Evolutionary conservation across 2,113 vertebrate species (phyloP).

Genomic region (Dipodomys ordii): DNA sequence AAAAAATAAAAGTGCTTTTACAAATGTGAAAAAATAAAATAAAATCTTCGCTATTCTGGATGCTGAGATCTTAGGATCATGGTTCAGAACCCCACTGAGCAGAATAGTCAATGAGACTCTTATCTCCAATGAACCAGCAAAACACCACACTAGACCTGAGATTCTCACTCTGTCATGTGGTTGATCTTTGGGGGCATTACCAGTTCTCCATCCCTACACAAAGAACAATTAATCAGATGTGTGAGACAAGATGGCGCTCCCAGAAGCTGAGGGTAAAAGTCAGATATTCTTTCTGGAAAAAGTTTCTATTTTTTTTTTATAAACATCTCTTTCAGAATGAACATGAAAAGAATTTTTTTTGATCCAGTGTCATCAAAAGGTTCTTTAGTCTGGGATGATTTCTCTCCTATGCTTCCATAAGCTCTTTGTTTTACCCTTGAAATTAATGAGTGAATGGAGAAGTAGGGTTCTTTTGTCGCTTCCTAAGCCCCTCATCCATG

Average conservation of each 20-base stretch:
- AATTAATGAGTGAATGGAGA: constrained; percentile 7
- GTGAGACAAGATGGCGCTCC: not conserved
- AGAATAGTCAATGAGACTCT: no score
- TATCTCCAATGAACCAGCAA: no score
- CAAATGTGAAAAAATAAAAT: no score
- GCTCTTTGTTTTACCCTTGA: constrained; percentile 20
- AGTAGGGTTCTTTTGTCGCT: not conserved
- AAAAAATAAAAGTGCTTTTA: no score
- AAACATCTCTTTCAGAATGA: constrained; percentile 10
- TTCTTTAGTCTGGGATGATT: not conserved
- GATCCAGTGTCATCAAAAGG: not conserved
- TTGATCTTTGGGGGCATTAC: not conserved
- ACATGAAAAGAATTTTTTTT: not conserved
- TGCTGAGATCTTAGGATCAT: no score
- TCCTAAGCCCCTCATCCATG: constrained; percentile 9
- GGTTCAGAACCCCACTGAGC: no score
- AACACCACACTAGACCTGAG: no score
- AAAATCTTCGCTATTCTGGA: no score
- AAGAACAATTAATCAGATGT: not conserved
- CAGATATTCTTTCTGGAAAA: constrained; percentile 12
- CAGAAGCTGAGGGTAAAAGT: not conserved
- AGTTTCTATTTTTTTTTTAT: not conserved
- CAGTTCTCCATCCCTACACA: not conserved
- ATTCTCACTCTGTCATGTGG: not conserved
- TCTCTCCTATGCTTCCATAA: not conserved